Evolutionary conservation across 2,797 vertebrate species (phyloP), one percentile per base, ranked within the genome.

Genomic region (Linurgus olivaceus): DNA sequence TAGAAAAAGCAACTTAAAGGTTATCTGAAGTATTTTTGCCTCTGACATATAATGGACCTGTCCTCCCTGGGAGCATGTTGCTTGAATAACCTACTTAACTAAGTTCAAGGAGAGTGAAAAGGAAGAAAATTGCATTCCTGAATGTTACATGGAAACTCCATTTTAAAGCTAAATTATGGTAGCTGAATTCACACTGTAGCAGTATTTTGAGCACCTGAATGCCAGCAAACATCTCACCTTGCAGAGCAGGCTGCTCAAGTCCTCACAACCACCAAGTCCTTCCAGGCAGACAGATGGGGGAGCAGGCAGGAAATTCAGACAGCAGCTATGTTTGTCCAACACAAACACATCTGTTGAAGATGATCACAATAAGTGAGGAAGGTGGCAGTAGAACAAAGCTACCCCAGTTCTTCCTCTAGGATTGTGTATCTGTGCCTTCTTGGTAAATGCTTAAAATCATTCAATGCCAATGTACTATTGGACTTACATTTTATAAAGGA

Each of bases 261-360:
- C 29, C 7, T 67, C 63, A 45, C 4, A 80, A 33, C 7, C 11
- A 74, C 50, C 29, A 57, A 8, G 0, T 26, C 28, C 37, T 48
- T 63, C 1, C 0, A 33, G 47, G 35, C 10, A 68, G 29, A 17
- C 1, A 29, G 19, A 1, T 26, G 25, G 29, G 20, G 18, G 55
- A 80, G 8, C 1, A 44, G 21, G 18, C 13, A 70, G 40, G 25
- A 50, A 40, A 63, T 65, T 48, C 7, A 31, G 8, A 38, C 3
- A 84, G 13, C 8, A 86, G 20, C 16, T 42, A 11, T 0, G 0
- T 57, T 33, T 67, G 9, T 50, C 10, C 17, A 13, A 26, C 61
- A 25, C 24, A 65, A 88, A 44, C 40, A 59, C 18, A 6, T 12
- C 15, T 11, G 6, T 3, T 55, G 51, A 54, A 50, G 21, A 38